These are phyloP conservation scores for Timema cristinae DNA, from an alignment of 2,888 invertebrate genomes.

Conservation along the genomic window DNA sequence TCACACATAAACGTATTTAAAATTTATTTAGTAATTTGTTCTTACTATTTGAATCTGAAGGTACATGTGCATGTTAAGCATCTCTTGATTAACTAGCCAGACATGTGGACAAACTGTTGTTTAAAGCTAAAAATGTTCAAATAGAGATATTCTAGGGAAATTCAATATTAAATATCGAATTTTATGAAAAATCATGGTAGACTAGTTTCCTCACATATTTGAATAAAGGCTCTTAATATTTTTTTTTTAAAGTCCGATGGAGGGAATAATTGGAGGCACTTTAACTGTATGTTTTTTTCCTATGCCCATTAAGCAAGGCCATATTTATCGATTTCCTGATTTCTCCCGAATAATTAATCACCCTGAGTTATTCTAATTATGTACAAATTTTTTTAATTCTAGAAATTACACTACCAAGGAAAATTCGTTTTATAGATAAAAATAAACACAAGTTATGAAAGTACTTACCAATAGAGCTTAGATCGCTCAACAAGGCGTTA, in stretches of 20 bases:
- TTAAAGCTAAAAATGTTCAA: neutral
- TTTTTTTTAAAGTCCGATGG: too few species aligned
- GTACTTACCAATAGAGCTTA: constrained; percentile 73
- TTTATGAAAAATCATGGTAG: too few species aligned
- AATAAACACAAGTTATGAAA: constrained; percentile 17
- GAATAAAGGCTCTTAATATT: too few species aligned
- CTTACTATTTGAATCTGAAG: neutral
- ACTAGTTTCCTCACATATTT: too few species aligned
- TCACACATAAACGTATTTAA: neutral
- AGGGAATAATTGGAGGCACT: too few species aligned
- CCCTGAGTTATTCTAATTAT: neutral
- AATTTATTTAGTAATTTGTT: neutral
- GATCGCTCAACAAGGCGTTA: constrained; percentile 92
- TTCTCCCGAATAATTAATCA: too few species aligned
- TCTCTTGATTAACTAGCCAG: too few species aligned
- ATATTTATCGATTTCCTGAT: too few species aligned
- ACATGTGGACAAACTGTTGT: too few species aligned
- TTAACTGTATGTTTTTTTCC: too few species aligned
- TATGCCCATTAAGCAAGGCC: too few species aligned
- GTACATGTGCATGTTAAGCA: neutral
- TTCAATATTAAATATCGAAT: too few species aligned
- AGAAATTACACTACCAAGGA: neutral
- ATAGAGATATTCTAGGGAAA: neutral
- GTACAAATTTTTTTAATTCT: constrained; percentile 5
- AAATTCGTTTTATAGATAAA: constrained; percentile 16